A percentile compares a stretch with the other conserved stretches of the same genome.
phyloP scores from a whole-genome alignment of 2,797 vertebrate species.

The Eulemur rubriventer region DNA sequence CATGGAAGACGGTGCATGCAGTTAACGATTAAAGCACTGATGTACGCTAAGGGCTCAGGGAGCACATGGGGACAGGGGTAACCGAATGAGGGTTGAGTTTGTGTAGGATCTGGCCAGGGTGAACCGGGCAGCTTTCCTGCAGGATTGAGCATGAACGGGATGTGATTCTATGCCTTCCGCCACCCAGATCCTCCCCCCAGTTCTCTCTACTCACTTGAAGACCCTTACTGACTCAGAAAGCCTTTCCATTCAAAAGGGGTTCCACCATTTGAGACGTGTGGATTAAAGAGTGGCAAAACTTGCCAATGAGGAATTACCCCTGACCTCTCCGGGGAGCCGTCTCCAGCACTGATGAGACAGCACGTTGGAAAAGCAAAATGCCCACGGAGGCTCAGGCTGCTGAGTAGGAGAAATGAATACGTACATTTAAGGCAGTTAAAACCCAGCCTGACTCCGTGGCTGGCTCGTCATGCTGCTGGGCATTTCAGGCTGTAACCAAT shows the following conservation, averaged over 20 bases:
- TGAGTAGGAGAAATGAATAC: conserved; percentile 28
- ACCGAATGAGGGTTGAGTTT: background rate
- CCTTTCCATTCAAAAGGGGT: conserved; percentile 27
- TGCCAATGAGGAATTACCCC: background rate
- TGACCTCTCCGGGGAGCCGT: background rate
- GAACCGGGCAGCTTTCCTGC: background rate
- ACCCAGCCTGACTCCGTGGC: conserved; percentile 3
- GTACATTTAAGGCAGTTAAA: background rate
- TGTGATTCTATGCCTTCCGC: background rate
- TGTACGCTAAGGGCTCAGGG: background rate
- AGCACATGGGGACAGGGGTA: too few species aligned
- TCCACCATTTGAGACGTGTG: conserved; percentile 16
- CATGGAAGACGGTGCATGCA: background rate
- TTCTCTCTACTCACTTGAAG: background rate
- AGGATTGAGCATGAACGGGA: background rate
- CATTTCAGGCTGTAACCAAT: background rate
- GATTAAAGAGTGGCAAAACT: background rate
- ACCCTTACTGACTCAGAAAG: background rate
- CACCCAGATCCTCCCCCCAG: background rate
- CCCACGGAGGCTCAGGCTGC: background rate
- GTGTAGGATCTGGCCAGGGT: background rate
- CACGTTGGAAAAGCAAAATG: background rate
- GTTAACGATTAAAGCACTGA: background rate
- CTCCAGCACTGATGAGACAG: background rate
- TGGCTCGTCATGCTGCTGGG: background rate